Percentiles rank a stretch among this genome's conserved stretches.
Evolutionary conservation across 2,888 invertebrate species (phyloP).

Genomic region (Belgica antarctica): DNA sequence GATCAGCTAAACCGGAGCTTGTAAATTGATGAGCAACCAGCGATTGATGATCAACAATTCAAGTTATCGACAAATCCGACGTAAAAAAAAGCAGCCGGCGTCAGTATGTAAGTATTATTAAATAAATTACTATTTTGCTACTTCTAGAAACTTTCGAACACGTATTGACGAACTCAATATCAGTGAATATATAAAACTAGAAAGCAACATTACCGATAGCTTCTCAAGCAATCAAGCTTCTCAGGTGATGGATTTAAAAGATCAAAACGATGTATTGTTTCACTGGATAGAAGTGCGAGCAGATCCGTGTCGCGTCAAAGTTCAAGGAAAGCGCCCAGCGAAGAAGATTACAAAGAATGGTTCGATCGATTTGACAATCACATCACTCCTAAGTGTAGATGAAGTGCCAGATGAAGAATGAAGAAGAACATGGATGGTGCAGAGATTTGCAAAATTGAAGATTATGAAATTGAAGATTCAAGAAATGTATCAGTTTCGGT

Average conservation of each 20-base stretch:
- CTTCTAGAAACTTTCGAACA: too few relatives aligned
- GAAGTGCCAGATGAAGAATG: too few relatives aligned
- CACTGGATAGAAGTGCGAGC: conserved; percentile 37
- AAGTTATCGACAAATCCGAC: too few relatives aligned
- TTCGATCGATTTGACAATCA: conserved; percentile 39
- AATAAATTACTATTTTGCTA: too few relatives aligned
- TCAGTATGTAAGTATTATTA: conserved; percentile 33
- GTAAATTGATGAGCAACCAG: conserved; percentile 48
- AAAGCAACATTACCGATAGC: too few relatives aligned
- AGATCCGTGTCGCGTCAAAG: conserved; percentile 11
- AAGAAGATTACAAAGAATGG: conserved; percentile 43
- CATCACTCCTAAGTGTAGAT: conserved; percentile 21
- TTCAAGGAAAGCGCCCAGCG: conserved; percentile 14
- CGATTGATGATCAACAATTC: neutral
- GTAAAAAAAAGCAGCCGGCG: too few relatives aligned
- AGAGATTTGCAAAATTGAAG: conserved; percentile 32
- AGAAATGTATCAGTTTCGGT: conserved; percentile 33
- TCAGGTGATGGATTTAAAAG: conserved; percentile 32
- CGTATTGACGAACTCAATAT: too few relatives aligned
- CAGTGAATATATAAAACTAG: too few relatives aligned
- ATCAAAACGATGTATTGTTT: conserved; percentile 31
- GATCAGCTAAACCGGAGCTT: conserved; percentile 48
- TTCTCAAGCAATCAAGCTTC: too few relatives aligned
- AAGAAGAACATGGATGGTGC: conserved; percentile 15
- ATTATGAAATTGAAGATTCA: neutral